A percentile compares a stretch with the other conserved stretches of the same genome.
Evolutionary conservation across 92 coral and sea anemone species (phyloP).

Genomic region (Montipora capitata): DNA sequence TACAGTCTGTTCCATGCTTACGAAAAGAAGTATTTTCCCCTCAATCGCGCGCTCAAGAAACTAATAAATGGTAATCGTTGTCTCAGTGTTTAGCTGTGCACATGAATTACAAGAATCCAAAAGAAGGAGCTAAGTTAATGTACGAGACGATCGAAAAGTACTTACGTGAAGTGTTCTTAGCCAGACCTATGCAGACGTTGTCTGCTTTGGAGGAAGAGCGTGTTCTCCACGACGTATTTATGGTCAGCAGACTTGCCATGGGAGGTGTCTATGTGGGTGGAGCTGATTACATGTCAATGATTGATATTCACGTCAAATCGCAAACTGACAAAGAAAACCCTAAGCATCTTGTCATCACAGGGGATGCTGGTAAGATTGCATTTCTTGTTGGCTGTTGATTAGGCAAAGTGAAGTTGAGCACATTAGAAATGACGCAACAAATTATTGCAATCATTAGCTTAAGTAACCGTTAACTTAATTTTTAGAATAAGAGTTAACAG

Average conservation of each 20-base stretch:
- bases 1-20: too few relatives aligned
- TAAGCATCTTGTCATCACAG: conserved; percentile 69
- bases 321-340: conserved; percentile 14
- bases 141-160: conserved; percentile 82
- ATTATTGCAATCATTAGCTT: too few relatives aligned
- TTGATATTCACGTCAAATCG: conserved; percentile 64
- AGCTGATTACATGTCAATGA: conserved; percentile 65
- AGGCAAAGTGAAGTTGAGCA: too few relatives aligned
- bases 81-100: conserved; percentile 90
- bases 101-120: conserved; percentile 86
- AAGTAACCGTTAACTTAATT: too few relatives aligned
- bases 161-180: conserved; percentile 74
- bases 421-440: too few relatives aligned
- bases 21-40: too few relatives aligned
- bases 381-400: neutral
- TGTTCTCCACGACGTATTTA: conserved; percentile 78
- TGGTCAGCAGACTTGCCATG: conserved; percentile 89
- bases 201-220: conserved; percentile 79
- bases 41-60: neutral
- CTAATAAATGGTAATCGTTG: neutral
- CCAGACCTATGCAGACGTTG: conserved; percentile 57
- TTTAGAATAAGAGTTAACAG: too few relatives aligned
- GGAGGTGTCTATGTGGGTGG: conserved; percentile 89
- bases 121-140: conserved; percentile 89
- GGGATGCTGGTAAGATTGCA: conserved; percentile 77